These are phyloP conservation scores for Oriolus oriolus DNA, from an alignment of 2,113 vertebrate species.

Conservation along the genomic window DNA sequence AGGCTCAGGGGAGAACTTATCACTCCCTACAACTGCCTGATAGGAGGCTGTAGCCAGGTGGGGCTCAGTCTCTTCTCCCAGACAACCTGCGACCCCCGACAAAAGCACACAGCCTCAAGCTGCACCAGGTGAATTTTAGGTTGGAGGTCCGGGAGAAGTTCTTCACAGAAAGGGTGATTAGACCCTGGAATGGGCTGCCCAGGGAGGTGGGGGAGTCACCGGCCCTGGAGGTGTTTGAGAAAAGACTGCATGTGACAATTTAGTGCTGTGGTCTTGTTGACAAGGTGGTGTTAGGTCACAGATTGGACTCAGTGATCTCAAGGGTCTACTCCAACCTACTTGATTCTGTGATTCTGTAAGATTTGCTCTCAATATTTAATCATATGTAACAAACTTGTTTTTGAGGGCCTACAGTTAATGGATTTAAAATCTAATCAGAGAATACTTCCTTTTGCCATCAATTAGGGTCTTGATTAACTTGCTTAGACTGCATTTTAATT, in stretches of 20 bases:
- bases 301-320: background rate
- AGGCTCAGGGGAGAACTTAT: background rate
- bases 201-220: background rate
- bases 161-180: background rate
- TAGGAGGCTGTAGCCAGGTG: background rate
- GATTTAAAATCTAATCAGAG: background rate
- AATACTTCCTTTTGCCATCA: background rate
- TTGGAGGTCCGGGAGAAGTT: background rate
- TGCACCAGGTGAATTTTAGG: accelerated
- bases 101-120: background rate
- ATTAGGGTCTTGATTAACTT: background rate
- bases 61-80: background rate
- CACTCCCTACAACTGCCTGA: no score
- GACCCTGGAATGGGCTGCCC: background rate
- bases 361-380: background rate
- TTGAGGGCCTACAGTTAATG: background rate
- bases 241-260: accelerated
- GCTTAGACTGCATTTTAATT: background rate
- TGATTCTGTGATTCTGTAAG: background rate
- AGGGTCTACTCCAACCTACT: background rate
- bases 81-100: background rate
- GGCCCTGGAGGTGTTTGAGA: background rate
- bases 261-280: accelerated
- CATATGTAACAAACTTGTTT: background rate
- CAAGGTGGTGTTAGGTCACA: background rate